Evolutionary conservation across 2,797 vertebrate genomes (phyloP).

Genomic region (Meda fulgida): DNA sequence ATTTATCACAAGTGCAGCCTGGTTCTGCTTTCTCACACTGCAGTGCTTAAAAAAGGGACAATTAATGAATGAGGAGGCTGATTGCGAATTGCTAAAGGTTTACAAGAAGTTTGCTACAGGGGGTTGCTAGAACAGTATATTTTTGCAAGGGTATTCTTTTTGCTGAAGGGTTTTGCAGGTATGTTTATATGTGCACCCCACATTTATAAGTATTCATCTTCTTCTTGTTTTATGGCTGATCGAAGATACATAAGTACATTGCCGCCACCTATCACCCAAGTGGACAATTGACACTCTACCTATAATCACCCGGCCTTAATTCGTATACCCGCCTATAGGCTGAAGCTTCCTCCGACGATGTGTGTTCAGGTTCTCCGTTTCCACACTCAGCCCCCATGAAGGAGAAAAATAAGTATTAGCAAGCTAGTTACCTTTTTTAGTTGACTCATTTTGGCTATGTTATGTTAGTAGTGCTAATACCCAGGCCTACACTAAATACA

Average conservation of each 20-base stretch:
- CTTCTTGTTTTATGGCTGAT: neutral
- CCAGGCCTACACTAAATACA: neutral
- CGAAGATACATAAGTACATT: neutral
- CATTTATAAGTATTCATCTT: neutral
- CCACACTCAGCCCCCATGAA: neutral
- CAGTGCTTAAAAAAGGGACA: constrained; percentile 50
- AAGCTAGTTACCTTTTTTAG: neutral
- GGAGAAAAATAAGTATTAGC: neutral
- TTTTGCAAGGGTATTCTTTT: neutral
- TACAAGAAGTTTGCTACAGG: neutral
- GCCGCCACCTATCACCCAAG: neutral
- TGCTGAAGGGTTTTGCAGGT: neutral
- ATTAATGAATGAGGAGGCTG: constrained; percentile 17
- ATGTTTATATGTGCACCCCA: neutral
- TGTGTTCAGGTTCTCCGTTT: neutral
- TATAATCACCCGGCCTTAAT: neutral
- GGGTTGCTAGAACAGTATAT: neutral
- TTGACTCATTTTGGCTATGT: neutral
- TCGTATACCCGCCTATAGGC: neutral
- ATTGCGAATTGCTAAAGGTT: neutral
- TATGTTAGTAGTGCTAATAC: neutral
- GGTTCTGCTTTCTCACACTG: constrained; percentile 24
- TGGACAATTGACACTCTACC: neutral
- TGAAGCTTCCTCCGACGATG: neutral
- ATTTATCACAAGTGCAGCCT: constrained; percentile 45